phyloP scores from a whole-genome alignment of 2,888 invertebrate species.

The Ichneumoninae sp. region DNA sequence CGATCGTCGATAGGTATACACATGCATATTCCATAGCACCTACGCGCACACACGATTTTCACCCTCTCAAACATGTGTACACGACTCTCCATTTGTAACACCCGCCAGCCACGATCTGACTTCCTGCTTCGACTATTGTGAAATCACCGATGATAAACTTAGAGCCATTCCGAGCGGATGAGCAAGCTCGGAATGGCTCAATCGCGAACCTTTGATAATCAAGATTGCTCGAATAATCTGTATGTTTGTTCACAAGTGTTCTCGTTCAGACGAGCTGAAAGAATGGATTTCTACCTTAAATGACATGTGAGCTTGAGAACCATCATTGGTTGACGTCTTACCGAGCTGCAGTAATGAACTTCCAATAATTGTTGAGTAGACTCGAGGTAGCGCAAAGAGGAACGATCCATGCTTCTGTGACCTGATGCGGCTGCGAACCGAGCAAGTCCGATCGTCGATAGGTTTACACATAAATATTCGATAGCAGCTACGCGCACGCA shows the following conservation, averaged over 20 bases:
- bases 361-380: conserved; percentile 53
- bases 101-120: neutral
- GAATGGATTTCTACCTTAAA: neutral
- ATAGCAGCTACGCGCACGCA: conserved; percentile 14
- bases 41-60: conserved; percentile 16
- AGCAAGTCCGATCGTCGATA: conserved; percentile 64
- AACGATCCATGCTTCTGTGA: conserved; percentile 35
- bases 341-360: neutral
- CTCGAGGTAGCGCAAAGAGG: conserved; percentile 29
- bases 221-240: neutral
- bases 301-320: neutral
- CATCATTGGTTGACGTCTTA: neutral
- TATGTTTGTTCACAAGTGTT: neutral
- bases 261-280: neutral
- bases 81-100: neutral
- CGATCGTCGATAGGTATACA: conserved; percentile 65
- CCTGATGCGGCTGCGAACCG: neutral
- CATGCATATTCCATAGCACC: conserved; percentile 19
- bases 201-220: neutral
- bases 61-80: neutral
- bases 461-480: conserved; percentile 36
- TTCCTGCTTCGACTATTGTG: neutral
- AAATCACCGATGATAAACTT: neutral
- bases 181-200: neutral
- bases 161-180: neutral